Evolutionary conservation across 2,113 vertebrate species (phyloP).

Genomic region (Mus musculus): DNA sequence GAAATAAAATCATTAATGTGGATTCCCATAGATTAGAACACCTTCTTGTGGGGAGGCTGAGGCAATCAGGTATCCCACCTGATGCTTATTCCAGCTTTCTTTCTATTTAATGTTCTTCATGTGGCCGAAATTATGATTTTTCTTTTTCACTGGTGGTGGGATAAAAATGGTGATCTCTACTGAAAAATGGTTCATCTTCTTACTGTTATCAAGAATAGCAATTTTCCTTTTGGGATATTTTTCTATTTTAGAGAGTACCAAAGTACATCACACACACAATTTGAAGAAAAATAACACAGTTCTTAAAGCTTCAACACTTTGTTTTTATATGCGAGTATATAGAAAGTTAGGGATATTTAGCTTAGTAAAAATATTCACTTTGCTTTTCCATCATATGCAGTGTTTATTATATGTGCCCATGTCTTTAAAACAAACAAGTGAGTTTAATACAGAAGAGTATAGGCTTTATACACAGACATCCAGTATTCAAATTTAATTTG

Average conservation of each 20-base stretch:
- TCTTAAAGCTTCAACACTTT: neutral
- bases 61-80: neutral
- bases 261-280: neutral
- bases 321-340: neutral
- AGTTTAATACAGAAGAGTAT: neutral
- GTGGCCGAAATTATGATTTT: neutral
- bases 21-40: neutral
- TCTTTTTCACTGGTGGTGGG: neutral
- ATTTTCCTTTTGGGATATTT: neutral
- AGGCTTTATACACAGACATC: neutral
- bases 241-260: neutral
- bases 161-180: neutral
- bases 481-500: neutral
- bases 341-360: neutral
- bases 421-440: neutral
- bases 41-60: neutral
- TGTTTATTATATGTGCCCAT: neutral
- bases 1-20: neutral
- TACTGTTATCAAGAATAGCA: neutral
- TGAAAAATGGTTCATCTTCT: neutral
- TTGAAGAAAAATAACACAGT: neutral
- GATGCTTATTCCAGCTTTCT: neutral
- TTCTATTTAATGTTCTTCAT: neutral
- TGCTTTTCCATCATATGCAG: neutral
- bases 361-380: neutral